These are phyloP conservation scores for Melanotaenia pygmaea DNA, from an alignment of 2,797 vertebrate species.

Conservation along the genomic window DNA sequence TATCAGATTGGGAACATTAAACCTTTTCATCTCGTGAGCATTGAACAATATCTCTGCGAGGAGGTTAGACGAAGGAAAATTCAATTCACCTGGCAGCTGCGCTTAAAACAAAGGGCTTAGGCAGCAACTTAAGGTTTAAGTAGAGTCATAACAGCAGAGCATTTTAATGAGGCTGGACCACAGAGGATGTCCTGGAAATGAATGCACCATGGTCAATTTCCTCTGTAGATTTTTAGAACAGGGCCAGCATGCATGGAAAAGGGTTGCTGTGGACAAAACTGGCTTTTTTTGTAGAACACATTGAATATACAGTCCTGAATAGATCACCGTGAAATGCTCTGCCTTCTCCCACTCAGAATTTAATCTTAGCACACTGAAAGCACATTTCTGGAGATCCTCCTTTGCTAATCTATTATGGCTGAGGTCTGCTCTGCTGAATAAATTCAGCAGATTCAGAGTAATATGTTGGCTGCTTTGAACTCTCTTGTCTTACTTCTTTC, in stretches of 20 bases:
- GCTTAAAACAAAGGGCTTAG: constrained; percentile 68
- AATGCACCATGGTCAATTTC: constrained; percentile 65
- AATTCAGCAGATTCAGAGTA: constrained; percentile 43
- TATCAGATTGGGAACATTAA: constrained; percentile 59
- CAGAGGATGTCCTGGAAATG: constrained; percentile 66
- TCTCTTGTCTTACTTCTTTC: not conserved
- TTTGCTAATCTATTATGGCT: constrained; percentile 57
- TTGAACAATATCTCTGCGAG: constrained; percentile 36
- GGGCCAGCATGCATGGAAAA: constrained; percentile 52
- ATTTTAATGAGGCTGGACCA: constrained; percentile 70
- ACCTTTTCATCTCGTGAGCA: constrained; percentile 53
- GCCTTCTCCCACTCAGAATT: constrained; percentile 48
- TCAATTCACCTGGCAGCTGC: constrained; percentile 52
- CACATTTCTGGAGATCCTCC: constrained; percentile 55
- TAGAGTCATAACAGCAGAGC: constrained; percentile 48
- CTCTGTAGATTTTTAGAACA: constrained; percentile 62
- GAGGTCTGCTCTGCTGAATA: constrained; percentile 31
- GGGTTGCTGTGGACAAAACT: constrained; percentile 55
- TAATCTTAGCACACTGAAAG: constrained; percentile 57
- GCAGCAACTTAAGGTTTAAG: constrained; percentile 61
- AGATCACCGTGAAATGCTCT: constrained; percentile 43
- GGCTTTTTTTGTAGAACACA: constrained; percentile 50
- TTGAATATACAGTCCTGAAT: constrained; percentile 60
- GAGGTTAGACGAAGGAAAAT: constrained; percentile 47
- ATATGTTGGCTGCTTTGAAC: constrained; percentile 26